Percentiles rank a stretch among this genome's conserved stretches.
Evolutionary conservation across 2,888 invertebrate species (phyloP).

Genomic region (Nomada ruficornis): DNA sequence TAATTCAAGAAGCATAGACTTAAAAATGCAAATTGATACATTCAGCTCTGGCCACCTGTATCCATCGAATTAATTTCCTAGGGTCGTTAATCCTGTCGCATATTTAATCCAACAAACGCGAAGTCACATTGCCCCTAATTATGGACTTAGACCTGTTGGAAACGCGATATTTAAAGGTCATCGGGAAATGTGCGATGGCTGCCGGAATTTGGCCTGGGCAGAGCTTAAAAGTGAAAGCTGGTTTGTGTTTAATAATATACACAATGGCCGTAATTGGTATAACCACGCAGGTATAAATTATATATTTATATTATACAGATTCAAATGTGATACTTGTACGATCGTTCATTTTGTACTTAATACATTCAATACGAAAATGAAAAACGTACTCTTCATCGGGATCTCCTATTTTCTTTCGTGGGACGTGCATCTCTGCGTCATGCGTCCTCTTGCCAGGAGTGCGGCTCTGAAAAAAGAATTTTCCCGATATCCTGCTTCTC

Average conservation of each 20-base stretch:
- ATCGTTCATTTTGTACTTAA: not conserved
- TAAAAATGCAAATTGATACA: too few relatives aligned
- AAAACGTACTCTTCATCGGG: too few relatives aligned
- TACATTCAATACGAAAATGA: too few relatives aligned
- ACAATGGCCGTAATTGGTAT: not conserved
- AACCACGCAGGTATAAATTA: not conserved
- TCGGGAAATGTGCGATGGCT: not conserved
- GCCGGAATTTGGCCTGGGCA: constrained; percentile 24
- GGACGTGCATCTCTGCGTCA: too few relatives aligned
- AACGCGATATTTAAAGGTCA: not conserved
- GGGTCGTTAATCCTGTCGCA: too few relatives aligned
- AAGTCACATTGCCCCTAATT: fast-evolving
- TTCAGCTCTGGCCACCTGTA: too few relatives aligned
- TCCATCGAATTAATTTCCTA: not conserved
- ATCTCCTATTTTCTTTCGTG: too few relatives aligned
- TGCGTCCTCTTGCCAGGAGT: too few relatives aligned
- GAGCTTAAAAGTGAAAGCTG: not conserved
- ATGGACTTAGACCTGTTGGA: not conserved
- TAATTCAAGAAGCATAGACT: too few relatives aligned
- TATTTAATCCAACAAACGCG: not conserved
- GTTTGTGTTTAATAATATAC: not conserved
- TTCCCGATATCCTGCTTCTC: too few relatives aligned
- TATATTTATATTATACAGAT: not conserved
- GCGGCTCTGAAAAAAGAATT: too few relatives aligned
- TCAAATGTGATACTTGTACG: too few relatives aligned